Evolutionary conservation across 2,888 invertebrate species (phyloP).

Genomic region (Orthonychiurus folsomi): DNA sequence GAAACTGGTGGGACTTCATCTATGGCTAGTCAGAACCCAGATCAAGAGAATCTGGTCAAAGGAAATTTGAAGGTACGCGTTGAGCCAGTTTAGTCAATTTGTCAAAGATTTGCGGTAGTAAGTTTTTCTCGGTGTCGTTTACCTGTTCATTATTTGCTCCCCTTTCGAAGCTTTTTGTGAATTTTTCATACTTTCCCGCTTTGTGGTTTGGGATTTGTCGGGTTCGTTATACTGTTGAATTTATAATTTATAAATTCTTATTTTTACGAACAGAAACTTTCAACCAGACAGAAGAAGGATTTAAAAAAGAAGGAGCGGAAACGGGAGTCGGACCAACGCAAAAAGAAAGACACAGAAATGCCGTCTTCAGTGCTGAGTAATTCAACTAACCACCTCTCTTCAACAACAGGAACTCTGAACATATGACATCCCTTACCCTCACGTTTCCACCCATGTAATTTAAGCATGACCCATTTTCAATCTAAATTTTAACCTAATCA

Average conservation of each 20-base stretch:
- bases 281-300: conserved; percentile 40
- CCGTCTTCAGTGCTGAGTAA: background rate
- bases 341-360: conserved; percentile 9
- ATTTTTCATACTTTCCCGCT: too few species aligned
- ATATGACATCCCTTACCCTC: too few species aligned
- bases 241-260: too few species aligned
- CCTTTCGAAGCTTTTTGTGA: too few species aligned
- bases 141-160: too few species aligned
- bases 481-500: background rate
- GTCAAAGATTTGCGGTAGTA: background rate
- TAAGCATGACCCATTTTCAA: too few species aligned
- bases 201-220: too few species aligned
- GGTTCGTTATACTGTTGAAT: background rate
- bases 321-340: conserved; percentile 39
- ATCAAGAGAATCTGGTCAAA: background rate
- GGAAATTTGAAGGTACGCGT: background rate
- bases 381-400: background rate
- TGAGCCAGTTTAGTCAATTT: background rate
- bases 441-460: too few species aligned
- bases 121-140: background rate
- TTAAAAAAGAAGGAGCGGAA: conserved; percentile 41
- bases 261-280: conserved; percentile 24
- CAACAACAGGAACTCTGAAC: background rate
- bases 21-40: background rate
- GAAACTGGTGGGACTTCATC: background rate